A percentile compares a stretch with the other conserved stretches of the same genome.
Conservation (phyloP, 2,797 vertebrate genomes). For the Alcedo atthis region DNA sequence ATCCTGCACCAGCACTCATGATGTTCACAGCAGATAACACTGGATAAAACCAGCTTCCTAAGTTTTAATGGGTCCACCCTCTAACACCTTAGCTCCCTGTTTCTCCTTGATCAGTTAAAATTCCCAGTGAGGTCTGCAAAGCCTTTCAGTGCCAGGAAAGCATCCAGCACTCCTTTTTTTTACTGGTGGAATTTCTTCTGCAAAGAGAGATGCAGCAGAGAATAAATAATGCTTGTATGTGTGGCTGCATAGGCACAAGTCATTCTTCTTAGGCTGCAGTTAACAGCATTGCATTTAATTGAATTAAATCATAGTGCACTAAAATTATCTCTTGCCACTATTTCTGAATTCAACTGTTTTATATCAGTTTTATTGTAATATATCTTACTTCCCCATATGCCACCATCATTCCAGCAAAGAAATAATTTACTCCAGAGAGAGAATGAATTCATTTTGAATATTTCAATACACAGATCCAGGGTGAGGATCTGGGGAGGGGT, state of each 20-base stretch:
- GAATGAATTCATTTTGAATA: slow-evolving; percentile 70
- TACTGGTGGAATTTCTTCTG: not conserved
- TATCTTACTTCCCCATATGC: slow-evolving; percentile 71
- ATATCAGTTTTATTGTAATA: slow-evolving; percentile 73
- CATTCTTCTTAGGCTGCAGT: slow-evolving; percentile 53
- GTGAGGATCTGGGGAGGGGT: not conserved
- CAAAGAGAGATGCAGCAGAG: not conserved
- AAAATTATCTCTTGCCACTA: slow-evolving; percentile 66
- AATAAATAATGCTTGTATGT: slow-evolving; percentile 48
- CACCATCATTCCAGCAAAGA: slow-evolving; percentile 56
- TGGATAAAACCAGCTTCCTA: not conserved
- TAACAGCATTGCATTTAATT: slow-evolving; percentile 64
- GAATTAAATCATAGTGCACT: slow-evolving; percentile 72
- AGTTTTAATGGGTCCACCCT: not conserved
- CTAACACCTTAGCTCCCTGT: not conserved
- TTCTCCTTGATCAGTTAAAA: not conserved
- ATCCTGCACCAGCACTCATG: not conserved
- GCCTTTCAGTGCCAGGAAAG: not conserved
- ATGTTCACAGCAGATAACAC: not conserved
- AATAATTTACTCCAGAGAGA: slow-evolving; percentile 50
- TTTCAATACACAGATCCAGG: slow-evolving; percentile 71
- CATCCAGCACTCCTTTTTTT: not conserved
- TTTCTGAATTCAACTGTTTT: slow-evolving; percentile 64
- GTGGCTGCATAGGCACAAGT: not conserved
- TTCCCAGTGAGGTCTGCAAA: not conserved